Percentiles rank a stretch among this genome's conserved stretches.
Conservation (phyloP, 2,797 vertebrate species). For the Steatocranus sp. region DNA sequence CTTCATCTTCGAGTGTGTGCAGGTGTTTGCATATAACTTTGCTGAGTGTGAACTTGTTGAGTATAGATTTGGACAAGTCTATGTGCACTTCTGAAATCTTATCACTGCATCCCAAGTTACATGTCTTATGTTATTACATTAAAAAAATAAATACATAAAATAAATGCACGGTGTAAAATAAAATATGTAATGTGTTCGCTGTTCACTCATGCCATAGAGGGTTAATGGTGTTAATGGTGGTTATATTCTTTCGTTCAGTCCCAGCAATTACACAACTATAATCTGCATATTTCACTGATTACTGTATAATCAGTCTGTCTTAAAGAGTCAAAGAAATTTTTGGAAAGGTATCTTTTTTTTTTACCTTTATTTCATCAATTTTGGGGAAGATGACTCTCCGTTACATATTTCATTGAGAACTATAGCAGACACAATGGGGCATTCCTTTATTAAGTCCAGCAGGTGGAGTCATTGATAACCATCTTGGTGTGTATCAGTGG, state of each 20-base stretch:
- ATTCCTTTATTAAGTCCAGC: conserved; percentile 23
- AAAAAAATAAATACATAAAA: background rate
- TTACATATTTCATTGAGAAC: background rate
- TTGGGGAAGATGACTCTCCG: background rate
- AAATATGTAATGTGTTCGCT: background rate
- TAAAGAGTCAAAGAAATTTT: background rate
- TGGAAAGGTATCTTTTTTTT: rapidly evolving
- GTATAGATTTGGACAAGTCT: background rate
- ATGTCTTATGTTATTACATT: background rate
- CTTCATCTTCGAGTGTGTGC: background rate
- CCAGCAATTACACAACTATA: background rate
- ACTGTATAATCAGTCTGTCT: background rate
- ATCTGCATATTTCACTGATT: background rate
- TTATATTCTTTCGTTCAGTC: background rate
- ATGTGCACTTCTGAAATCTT: background rate
- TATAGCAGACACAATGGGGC: background rate
- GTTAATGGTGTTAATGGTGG: background rate
- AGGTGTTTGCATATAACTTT: background rate
- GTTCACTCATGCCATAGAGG: background rate
- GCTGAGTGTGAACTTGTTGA: background rate
- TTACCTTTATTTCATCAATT: background rate
- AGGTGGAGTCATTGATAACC: conserved; percentile 33
- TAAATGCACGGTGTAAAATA: background rate
- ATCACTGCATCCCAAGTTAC: background rate
- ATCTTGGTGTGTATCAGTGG: background rate